Percentiles rank a stretch among this genome's conserved stretches.
Evolutionary conservation across 2,888 invertebrate species (phyloP).

Genomic region (Drosophila pegasa): DNA sequence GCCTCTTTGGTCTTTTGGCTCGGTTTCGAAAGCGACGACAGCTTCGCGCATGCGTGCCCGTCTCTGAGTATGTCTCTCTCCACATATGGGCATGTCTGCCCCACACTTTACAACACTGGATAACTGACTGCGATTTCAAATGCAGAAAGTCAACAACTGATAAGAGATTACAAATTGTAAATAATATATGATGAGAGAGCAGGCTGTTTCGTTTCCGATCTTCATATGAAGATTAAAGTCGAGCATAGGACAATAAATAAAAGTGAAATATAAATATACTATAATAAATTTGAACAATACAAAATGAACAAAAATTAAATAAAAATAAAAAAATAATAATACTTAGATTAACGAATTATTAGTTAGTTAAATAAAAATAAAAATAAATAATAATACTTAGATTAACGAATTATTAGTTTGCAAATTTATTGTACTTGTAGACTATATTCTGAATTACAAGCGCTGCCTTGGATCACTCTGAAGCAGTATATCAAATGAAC

Average conservation of each 20-base stretch:
- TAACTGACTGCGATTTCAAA: constrained; percentile 1
- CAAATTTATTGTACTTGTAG: too few species aligned
- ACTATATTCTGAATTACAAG: too few species aligned
- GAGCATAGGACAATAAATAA: too few species aligned
- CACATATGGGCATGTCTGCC: constrained; percentile 24
- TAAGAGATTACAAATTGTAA: not conserved
- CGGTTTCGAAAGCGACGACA: constrained; percentile 58
- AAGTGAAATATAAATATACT: too few species aligned
- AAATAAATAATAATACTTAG: too few species aligned
- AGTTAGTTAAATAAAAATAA: too few species aligned
- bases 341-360: too few species aligned
- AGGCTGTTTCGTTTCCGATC: not conserved
- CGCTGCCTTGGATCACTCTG: constrained; percentile 1
- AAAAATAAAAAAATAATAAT: too few species aligned
- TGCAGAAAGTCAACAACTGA: not conserved
- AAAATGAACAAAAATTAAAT: too few species aligned
- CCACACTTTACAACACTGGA: constrained; percentile 43
- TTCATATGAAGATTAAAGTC: too few species aligned
- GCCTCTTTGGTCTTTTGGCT: constrained; percentile 56
- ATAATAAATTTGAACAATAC: too few species aligned
- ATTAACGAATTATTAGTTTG: too few species aligned
- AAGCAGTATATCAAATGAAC: constrained; percentile 23
- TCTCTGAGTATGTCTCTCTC: constrained; percentile 24
- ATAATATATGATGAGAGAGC: not conserved
- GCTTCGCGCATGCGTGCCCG: constrained; percentile 39